These are phyloP conservation scores for Neodiprion fabricii DNA, from an alignment of 1,140 invertebrate genomes.

Conservation along the genomic window DNA sequence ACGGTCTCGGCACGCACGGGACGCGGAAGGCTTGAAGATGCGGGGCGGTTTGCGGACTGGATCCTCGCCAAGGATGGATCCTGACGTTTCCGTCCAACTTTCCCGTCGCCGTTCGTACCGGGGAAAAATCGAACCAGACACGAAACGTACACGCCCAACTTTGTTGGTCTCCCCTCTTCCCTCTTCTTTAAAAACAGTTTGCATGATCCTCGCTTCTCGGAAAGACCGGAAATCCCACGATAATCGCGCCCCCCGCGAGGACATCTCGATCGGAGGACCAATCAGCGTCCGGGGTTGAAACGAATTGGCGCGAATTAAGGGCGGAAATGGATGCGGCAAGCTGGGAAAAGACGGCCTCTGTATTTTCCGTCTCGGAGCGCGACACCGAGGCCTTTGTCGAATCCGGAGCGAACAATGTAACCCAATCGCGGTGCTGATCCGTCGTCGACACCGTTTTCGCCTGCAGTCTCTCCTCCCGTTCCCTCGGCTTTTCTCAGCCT, in stretches of 20 bases:
- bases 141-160: too few species aligned
- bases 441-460: conserved; percentile 14
- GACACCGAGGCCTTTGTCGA: background rate
- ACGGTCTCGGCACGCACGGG: background rate
- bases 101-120: too few species aligned
- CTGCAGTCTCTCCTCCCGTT: background rate
- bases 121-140: too few species aligned
- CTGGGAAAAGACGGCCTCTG: background rate
- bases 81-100: too few species aligned
- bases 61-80: background rate
- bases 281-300: background rate
- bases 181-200: too few species aligned
- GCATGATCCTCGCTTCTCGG: too few species aligned
- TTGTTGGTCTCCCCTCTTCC: too few species aligned
- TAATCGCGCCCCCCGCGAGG: conserved; percentile 5
- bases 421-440: conserved; percentile 9
- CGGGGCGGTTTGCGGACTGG: background rate
- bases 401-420: conserved; percentile 8
- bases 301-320: background rate
- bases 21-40: background rate
- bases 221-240: too few species aligned
- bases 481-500: background rate
- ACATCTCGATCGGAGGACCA: conserved; percentile 15
- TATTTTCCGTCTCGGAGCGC: background rate
- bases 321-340: background rate